Conservation (phyloP, 2,888 invertebrate species). For the Drosophila subquinaria region DNA sequence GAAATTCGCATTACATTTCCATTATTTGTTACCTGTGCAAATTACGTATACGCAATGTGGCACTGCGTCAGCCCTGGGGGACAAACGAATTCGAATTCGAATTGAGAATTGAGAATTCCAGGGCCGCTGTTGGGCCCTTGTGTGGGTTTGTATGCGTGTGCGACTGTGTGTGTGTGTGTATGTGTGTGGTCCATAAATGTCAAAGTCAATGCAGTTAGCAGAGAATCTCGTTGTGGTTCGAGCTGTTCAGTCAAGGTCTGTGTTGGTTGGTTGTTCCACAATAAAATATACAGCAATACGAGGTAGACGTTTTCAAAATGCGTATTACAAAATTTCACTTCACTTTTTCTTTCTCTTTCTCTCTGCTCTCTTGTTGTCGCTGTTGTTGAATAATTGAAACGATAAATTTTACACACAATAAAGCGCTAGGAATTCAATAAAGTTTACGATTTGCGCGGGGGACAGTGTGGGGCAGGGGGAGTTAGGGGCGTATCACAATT, state of each 20-base stretch:
- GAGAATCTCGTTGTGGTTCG: slow-evolving; percentile 41
- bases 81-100: slow-evolving; percentile 31
- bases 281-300: slow-evolving; percentile 50
- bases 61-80: slow-evolving; percentile 25
- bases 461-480: not conserved
- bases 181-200: slow-evolving; percentile 67
- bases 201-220: slow-evolving; percentile 75
- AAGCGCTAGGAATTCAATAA: slow-evolving; percentile 75
- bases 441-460: slow-evolving; percentile 62
- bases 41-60: slow-evolving; percentile 54
- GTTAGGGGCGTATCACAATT: slow-evolving; percentile 14
- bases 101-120: slow-evolving; percentile 51
- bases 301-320: slow-evolving; percentile 39
- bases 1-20: slow-evolving; percentile 28
- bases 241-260: slow-evolving; percentile 57
- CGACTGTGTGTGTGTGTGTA: not conserved
- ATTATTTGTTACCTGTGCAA: slow-evolving; percentile 39
- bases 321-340: slow-evolving; percentile 32
- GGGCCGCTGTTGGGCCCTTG: slow-evolving; percentile 17
- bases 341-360: slow-evolving; percentile 4
- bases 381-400: slow-evolving; percentile 71
- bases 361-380: slow-evolving; percentile 1
- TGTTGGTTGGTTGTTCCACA: slow-evolving; percentile 22
- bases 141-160: not conserved
- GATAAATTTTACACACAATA: slow-evolving; percentile 77